Percentiles rank a stretch among this genome's conserved stretches.
Evolutionary conservation across 1,140 invertebrate species (phyloP).

Genomic region (Tetranychus urticae): DNA sequence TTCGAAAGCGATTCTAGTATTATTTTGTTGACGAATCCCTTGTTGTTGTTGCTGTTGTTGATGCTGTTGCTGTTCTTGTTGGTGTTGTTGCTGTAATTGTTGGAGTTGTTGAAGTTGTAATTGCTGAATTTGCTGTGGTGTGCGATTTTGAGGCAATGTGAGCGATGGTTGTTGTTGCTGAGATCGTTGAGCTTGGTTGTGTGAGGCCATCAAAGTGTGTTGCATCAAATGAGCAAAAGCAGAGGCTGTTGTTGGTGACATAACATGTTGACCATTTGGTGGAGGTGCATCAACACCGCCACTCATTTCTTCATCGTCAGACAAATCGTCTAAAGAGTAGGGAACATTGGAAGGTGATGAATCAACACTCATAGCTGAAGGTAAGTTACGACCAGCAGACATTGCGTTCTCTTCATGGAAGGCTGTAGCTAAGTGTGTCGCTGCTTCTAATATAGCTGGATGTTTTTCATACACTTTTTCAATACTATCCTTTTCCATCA

Average conservation of each 20-base stretch:
- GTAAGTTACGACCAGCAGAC: too few species aligned
- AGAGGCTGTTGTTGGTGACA: neutral
- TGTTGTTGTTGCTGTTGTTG: neutral
- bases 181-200: neutral
- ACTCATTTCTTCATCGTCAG: conserved; percentile 6
- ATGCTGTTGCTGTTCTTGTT: neutral
- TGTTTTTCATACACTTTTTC: conserved; percentile 5
- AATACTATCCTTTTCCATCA: conserved; percentile 1
- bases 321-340: conserved; percentile 6
- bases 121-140: neutral
- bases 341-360: neutral
- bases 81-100: neutral
- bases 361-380: too few species aligned
- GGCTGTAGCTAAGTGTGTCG: conserved; percentile 4
- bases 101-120: neutral
- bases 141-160: neutral
- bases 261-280: neutral
- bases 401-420: conserved; percentile 6
- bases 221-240: neutral
- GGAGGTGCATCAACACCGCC: neutral
- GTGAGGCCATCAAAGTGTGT: neutral
- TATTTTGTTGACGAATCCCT: neutral
- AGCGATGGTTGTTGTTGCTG: neutral
- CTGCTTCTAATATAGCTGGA: conserved; percentile 7
- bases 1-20: neutral